Conservation (phyloP, 2,113 vertebrate genomes). For the Cricetomys ansorgei region DNA sequence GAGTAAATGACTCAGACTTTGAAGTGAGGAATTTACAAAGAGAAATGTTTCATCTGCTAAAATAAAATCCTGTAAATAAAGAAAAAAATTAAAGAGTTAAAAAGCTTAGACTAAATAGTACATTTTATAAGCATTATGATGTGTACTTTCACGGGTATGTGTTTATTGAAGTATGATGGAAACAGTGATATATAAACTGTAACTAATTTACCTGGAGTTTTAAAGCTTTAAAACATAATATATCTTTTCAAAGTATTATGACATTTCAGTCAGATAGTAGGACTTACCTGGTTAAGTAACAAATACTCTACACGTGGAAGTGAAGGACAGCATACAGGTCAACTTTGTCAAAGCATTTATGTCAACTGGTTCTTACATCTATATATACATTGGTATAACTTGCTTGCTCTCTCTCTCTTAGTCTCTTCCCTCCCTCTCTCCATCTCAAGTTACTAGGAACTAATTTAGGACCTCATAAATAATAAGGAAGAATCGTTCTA, state of each 20-base stretch:
- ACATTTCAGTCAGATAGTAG: not conserved
- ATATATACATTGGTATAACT: not conserved
- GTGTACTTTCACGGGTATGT: accelerated
- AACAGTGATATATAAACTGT: not conserved
- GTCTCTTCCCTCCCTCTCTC: not conserved
- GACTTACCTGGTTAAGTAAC: not conserved
- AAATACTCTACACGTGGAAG: not conserved
- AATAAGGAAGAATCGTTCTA: not conserved
- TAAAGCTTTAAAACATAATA: constrained; percentile 35
- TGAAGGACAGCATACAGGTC: not conserved
- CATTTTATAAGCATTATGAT: not conserved
- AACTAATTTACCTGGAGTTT: constrained; percentile 36
- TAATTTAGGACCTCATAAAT: not conserved
- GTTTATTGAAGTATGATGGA: not conserved
- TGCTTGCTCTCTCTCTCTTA: not conserved
- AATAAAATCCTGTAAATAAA: constrained; percentile 88
- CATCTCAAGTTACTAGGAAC: not conserved
- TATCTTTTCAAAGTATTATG: not conserved
- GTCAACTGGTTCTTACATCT: not conserved
- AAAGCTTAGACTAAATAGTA: not conserved
- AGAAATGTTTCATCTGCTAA: constrained; percentile 92
- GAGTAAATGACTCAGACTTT: constrained; percentile 91
- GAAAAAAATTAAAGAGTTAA: constrained; percentile 38
- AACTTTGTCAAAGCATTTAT: not conserved
- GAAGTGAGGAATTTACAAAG: constrained; percentile 88